Evolutionary conservation across 2,888 invertebrate genomes (phyloP).

Genomic region (Synergus umbraculus): DNA sequence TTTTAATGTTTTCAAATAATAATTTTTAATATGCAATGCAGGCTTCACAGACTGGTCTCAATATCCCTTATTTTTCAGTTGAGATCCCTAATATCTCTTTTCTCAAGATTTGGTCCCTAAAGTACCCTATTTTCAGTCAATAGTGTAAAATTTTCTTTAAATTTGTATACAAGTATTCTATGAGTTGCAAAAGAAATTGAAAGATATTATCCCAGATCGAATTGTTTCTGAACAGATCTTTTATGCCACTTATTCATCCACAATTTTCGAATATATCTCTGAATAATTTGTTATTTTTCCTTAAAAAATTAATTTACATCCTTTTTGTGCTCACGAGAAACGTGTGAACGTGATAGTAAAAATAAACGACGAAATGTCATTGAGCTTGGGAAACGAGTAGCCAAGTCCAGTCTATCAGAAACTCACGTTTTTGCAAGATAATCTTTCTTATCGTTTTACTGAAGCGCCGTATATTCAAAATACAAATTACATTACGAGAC

Average conservation of each 20-base stretch:
- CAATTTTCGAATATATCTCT: neutral
- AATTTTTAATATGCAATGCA: no score
- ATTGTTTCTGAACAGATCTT: neutral
- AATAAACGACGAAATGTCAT: conserved; percentile 20
- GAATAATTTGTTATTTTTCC: neutral
- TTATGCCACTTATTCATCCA: neutral
- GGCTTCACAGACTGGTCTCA: no score
- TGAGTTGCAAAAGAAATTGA: no score
- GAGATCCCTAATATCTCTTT: no score
- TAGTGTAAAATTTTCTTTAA: no score
- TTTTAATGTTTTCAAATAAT: no score
- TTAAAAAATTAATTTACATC: neutral
- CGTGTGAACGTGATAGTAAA: neutral
- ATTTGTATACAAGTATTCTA: no score
- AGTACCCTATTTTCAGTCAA: no score
- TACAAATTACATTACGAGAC: conserved; percentile 46
- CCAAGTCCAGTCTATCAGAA: conserved; percentile 26
- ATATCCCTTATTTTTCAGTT: no score
- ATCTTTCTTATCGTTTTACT: conserved; percentile 27
- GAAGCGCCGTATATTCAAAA: conserved; percentile 39
- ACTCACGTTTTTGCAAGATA: conserved; percentile 46
- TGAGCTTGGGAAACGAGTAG: neutral
- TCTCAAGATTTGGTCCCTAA: no score
- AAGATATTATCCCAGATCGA: neutral
- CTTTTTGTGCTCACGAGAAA: neutral